These are phyloP conservation scores for Pseudomyrmex cubaensis DNA, from an alignment of 1,140 invertebrate genomes.

Conservation along the genomic window DNA sequence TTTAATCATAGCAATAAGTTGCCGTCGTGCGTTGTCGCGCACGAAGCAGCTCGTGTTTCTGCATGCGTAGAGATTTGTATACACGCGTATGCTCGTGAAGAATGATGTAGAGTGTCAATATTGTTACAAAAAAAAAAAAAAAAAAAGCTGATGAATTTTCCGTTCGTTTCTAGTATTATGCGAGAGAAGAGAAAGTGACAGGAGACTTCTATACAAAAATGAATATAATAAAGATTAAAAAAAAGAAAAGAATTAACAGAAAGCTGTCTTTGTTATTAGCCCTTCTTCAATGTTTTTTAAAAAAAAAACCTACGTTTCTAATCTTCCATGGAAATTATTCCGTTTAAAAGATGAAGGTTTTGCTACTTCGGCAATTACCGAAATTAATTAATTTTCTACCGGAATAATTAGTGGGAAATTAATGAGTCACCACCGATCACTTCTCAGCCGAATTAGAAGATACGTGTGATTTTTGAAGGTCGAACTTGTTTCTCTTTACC, in stretches of 20 bases:
- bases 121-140: constrained; percentile 63
- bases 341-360: no score
- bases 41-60: constrained; percentile 21
- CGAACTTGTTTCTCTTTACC: no score
- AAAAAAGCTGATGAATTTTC: constrained; percentile 61
- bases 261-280: no score
- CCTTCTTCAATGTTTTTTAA: neutral
- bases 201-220: constrained; percentile 76
- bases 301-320: neutral
- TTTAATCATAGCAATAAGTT: constrained; percentile 72
- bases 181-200: constrained; percentile 70
- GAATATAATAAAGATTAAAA: constrained; percentile 75
- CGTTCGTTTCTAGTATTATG: constrained; percentile 77
- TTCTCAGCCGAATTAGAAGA: no score
- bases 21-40: constrained; percentile 28
- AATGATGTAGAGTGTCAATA: constrained; percentile 75
- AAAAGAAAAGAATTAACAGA: neutral
- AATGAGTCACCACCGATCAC: no score
- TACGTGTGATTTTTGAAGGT: no score
- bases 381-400: no score
- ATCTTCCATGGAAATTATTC: no score
- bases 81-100: constrained; percentile 63
- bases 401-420: no score
- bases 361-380: no score
- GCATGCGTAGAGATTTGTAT: constrained; percentile 24